phyloP scores from a whole-genome alignment of 2,113 vertebrate species.

The Uria lomvia region DNA sequence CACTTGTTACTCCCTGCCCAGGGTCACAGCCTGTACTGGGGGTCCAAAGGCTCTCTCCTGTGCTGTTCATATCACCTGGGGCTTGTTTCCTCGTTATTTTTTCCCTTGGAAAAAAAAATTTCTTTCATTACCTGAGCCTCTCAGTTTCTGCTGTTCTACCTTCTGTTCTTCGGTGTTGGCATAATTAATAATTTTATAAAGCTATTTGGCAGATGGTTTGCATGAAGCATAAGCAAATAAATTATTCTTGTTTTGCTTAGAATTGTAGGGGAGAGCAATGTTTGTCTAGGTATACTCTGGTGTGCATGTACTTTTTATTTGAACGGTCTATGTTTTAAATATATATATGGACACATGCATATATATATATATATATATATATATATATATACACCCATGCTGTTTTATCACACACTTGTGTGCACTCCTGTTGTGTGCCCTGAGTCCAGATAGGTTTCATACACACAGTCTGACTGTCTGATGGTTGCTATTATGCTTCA shows the following conservation, averaged over 20 bases:
- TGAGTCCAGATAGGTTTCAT: constrained; percentile 14
- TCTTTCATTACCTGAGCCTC: background rate
- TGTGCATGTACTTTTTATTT: background rate
- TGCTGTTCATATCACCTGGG: background rate
- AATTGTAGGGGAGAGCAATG: background rate
- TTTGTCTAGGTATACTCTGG: background rate
- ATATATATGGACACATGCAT: background rate
- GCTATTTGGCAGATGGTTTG: background rate
- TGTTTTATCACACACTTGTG: background rate
- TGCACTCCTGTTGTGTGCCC: background rate
- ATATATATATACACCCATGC: background rate
- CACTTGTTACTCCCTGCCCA: fast-evolving
- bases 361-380: too few relatives aligned
- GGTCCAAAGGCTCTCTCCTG: background rate
- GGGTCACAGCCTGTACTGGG: background rate
- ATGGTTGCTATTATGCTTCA: constrained; percentile 70
- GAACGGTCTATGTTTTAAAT: background rate
- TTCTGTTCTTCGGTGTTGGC: background rate
- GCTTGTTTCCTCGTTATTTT: background rate
- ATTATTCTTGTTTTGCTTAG: background rate
- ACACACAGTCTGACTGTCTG: constrained; percentile 34
- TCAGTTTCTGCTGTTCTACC: background rate
- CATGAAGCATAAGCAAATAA: background rate
- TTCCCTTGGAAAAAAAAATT: background rate
- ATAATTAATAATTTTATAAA: background rate